phyloP scores from a whole-genome alignment of 2,113 vertebrate genomes.

The Clarias batrachus region DNA sequence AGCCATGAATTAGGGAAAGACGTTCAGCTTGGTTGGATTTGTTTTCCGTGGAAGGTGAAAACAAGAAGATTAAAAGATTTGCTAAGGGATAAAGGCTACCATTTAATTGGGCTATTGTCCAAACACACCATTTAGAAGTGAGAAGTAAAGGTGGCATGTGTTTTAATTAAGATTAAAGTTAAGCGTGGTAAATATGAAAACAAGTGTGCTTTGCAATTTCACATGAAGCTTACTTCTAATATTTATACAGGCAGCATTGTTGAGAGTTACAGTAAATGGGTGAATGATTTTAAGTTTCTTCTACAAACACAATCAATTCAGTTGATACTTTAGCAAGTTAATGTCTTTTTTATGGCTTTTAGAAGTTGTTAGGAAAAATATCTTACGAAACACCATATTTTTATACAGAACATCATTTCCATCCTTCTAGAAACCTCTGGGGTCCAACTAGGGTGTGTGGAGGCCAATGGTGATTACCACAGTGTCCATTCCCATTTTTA shows the following conservation, averaged over 20 bases:
- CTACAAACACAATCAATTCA: neutral
- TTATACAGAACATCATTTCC: neutral
- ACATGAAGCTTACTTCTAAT: neutral
- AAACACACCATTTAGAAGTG: neutral
- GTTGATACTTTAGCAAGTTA: neutral
- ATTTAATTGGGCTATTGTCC: slow-evolving; percentile 41
- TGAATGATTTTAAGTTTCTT: neutral
- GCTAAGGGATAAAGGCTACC: neutral
- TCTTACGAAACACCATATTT: neutral
- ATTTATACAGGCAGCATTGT: no score
- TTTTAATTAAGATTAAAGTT: neutral
- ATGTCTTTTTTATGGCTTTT: neutral
- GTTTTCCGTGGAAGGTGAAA: slow-evolving; percentile 9
- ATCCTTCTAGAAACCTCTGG: no score
- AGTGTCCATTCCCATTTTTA: no score
- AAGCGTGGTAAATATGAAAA: neutral
- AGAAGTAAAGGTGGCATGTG: neutral
- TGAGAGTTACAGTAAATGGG: neutral
- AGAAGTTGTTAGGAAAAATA: neutral
- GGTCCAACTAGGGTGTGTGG: no score
- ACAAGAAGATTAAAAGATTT: slow-evolving; percentile 43
- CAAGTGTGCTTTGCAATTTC: neutral
- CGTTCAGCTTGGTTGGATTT: neutral
- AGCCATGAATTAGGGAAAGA: slow-evolving; percentile 33
- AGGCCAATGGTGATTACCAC: no score